A percentile compares a stretch with the other conserved stretches of the same genome.
Evolutionary conservation across 2,113 vertebrate species (phyloP).

Genomic region (Mobula hypostoma): DNA sequence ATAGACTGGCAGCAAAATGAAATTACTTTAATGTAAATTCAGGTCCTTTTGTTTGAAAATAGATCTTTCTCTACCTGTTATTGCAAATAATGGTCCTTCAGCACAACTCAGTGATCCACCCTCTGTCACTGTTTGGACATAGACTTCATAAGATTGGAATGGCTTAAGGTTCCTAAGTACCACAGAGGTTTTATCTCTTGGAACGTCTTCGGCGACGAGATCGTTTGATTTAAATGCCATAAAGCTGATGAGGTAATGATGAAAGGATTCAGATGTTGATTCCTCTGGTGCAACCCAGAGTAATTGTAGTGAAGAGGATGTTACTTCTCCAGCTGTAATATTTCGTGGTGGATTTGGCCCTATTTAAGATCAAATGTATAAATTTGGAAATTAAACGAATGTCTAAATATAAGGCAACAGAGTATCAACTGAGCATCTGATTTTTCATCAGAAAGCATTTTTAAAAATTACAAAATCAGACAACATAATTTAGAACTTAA

Average conservation of each 20-base stretch:
- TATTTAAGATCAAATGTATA: slow-evolving; percentile 42
- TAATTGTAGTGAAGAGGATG: slow-evolving; percentile 60
- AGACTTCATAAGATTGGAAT: slow-evolving; percentile 64
- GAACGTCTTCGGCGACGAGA: slow-evolving; percentile 48
- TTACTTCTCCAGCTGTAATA: slow-evolving; percentile 50
- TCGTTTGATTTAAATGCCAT: slow-evolving; percentile 51
- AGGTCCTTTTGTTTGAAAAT: background rate
- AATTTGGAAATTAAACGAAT: background rate
- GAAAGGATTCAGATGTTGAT: slow-evolving; percentile 46
- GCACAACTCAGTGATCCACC: slow-evolving; percentile 60
- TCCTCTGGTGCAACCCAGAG: slow-evolving; percentile 56
- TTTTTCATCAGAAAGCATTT: background rate
- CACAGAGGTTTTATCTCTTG: slow-evolving; percentile 50
- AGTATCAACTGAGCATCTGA: background rate
- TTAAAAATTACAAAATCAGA: background rate
- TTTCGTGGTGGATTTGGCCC: slow-evolving; percentile 61
- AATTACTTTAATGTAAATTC: background rate
- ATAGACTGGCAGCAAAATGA: background rate
- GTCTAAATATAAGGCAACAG: background rate
- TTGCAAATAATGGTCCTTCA: slow-evolving; percentile 50
- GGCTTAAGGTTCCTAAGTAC: slow-evolving; percentile 56
- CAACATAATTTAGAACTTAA: background rate
- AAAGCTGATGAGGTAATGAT: slow-evolving; percentile 59
- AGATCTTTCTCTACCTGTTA: slow-evolving; percentile 58
- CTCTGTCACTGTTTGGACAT: slow-evolving; percentile 59